Evolutionary conservation across 1,140 invertebrate species (phyloP).

Genomic region (Rhizoglyphus robini): DNA sequence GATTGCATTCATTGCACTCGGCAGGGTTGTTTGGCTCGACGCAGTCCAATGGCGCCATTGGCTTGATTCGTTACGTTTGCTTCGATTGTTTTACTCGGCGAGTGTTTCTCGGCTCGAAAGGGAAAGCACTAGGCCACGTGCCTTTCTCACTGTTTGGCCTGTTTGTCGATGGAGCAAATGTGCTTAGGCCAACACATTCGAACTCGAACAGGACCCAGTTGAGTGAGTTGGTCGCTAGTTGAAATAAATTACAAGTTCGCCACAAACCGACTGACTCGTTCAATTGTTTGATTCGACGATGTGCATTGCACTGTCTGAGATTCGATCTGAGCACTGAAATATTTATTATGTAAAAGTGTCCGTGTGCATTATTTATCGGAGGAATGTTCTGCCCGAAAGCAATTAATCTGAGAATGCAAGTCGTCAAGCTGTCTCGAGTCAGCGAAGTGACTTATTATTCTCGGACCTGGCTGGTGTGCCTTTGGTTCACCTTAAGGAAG

Average conservation of each 20-base stretch:
- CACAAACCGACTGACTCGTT: no score
- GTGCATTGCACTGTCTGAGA: no score
- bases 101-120: background rate
- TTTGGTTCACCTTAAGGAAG: background rate
- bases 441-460: conserved; percentile 7
- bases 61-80: background rate
- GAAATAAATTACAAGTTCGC: no score
- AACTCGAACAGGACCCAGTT: background rate
- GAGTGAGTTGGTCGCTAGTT: background rate
- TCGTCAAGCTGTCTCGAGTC: conserved; percentile 10
- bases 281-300: background rate
- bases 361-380: background rate
- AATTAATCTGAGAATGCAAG: conserved; percentile 9
- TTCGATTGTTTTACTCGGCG: conserved; percentile 3
- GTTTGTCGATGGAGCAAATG: background rate
- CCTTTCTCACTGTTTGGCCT: background rate
- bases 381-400: background rate
- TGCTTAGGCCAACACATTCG: background rate
- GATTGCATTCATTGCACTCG: no score
- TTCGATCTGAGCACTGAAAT: background rate
- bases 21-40: background rate
- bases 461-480: background rate
- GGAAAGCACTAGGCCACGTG: background rate
- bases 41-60: background rate
- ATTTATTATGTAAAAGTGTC: background rate